Base-by-base conservation (phyloP, 2,888 invertebrate genomes). In the Griposia aprilina region DNA sequence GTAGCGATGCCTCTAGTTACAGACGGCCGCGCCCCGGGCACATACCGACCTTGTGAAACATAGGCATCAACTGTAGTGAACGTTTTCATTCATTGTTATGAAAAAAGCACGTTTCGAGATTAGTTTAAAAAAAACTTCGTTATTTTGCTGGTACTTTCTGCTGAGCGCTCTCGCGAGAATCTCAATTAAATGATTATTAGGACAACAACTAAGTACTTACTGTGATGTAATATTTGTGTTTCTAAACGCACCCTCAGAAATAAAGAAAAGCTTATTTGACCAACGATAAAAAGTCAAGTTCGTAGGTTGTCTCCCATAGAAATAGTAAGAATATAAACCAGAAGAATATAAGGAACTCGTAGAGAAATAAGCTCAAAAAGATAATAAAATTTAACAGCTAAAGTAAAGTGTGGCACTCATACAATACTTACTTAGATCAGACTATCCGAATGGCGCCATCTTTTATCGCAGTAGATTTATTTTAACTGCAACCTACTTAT, bases 31-130 rank as follows among this genome's bases (percentile, higher is more conserved):
- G 81, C 86, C 86, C 84, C 68, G 55, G 77, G 74, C 87, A 85
- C 83, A 86, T 86, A 74, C 86, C 86, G 83, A 81, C 86, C 83
- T 85, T 80, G 80, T 71, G 50, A 30, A 63, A 68, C 71, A 52
- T 60, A 55, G 1, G 5, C 10, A 65, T 63, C 63, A n/a, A 52
- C 26, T 60, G 23, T 77, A 57, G 20, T 17, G 36, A 65, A 59
- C 57, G 45, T 36, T 66, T 76, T 62, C 67, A 76, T 82, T 82
- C 67, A 77, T 72, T 72, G 45, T 82, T 82, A 59, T 50, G 17
- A 26, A 81, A 41, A 41, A 41, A 41, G 7, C 41, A 41, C 41
- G 41, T 41, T 41, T 41, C n/a, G 30, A 36, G 30, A 36, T 36
- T 36, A 36, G 30, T 36, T 36, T 36, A 36, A 36, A 36, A 36